phyloP scores from a whole-genome alignment of 1,140 invertebrate genomes.

The Megathymus violae region DNA sequence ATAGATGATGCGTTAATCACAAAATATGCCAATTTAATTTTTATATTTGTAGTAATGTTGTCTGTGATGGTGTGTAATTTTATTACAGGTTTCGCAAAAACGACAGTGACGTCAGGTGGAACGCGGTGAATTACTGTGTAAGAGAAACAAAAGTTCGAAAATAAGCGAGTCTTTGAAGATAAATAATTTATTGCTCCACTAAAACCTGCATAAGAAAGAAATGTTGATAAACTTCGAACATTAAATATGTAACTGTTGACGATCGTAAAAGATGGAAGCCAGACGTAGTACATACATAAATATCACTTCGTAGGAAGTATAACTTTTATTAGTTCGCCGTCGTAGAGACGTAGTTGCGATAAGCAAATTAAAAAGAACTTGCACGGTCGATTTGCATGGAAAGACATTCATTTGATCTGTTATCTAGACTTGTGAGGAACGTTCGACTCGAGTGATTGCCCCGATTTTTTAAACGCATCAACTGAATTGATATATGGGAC shows the following conservation, averaged over 20 bases:
- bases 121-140: conserved; percentile 59
- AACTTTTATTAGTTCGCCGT: conserved; percentile 72
- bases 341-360: conserved; percentile 56
- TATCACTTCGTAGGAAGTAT: conserved; percentile 78
- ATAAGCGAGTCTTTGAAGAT: conserved; percentile 80
- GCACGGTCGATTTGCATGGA: conserved; percentile 65
- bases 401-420: conserved; percentile 64
- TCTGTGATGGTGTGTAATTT: conserved; percentile 19
- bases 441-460: conserved; percentile 52
- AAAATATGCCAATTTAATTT: conserved; percentile 33
- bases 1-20: conserved; percentile 32
- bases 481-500: conserved; percentile 60
- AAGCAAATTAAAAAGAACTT: conserved; percentile 65
- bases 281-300: conserved; percentile 72
- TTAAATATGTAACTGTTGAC: conserved; percentile 83
- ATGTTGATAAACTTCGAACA: conserved; percentile 83
- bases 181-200: conserved; percentile 80
- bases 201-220: conserved; percentile 83
- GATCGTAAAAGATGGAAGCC: conserved; percentile 80
- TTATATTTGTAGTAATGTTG: conserved; percentile 21
- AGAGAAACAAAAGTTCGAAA: conserved; percentile 80
- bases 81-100: conserved; percentile 28
- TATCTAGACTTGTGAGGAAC: conserved; percentile 47
- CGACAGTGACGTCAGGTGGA: conserved; percentile 65
- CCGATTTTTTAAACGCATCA: conserved; percentile 70